phyloP scores from a whole-genome alignment of 1,140 invertebrate genomes.

The Drosophila sproati region DNA sequence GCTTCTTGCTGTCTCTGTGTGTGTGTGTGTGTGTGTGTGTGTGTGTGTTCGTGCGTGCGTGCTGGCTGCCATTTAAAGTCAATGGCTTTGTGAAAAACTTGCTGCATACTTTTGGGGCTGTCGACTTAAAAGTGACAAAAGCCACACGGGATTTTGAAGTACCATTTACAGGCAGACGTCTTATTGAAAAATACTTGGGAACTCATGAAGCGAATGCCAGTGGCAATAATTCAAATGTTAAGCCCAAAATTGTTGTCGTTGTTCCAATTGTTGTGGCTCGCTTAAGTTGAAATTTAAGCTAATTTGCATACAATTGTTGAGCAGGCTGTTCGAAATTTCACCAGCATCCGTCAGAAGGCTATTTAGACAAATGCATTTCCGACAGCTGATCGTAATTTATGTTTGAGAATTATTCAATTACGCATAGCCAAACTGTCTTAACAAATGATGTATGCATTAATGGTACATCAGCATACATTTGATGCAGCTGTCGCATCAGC shows the following conservation, averaged over 20 bases:
- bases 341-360: conserved; percentile 8
- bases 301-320: conserved; percentile 30
- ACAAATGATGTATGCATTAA: conserved; percentile 51
- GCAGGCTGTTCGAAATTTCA: background rate
- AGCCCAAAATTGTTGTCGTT: conserved; percentile 2
- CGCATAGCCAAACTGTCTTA: conserved; percentile 46
- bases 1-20: background rate
- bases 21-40: background rate
- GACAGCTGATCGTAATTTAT: conserved; percentile 49
- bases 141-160: conserved; percentile 12
- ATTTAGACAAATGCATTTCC: conserved; percentile 11
- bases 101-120: conserved; percentile 34
- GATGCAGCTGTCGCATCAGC: conserved; percentile 40
- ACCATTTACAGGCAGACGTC: conserved; percentile 5
- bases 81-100: conserved; percentile 28
- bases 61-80: conserved; percentile 44
- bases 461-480: conserved; percentile 50
- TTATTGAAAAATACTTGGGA: conserved; percentile 21
- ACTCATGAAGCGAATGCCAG: background rate
- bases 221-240: conserved; percentile 10
- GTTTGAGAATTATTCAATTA: conserved; percentile 62
- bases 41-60: conserved; percentile 9
- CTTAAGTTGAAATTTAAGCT: background rate
- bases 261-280: background rate
- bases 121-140: conserved; percentile 18